Evolutionary conservation across 2,888 invertebrate species (phyloP).

Genomic region (Hypomecis punctinalis): DNA sequence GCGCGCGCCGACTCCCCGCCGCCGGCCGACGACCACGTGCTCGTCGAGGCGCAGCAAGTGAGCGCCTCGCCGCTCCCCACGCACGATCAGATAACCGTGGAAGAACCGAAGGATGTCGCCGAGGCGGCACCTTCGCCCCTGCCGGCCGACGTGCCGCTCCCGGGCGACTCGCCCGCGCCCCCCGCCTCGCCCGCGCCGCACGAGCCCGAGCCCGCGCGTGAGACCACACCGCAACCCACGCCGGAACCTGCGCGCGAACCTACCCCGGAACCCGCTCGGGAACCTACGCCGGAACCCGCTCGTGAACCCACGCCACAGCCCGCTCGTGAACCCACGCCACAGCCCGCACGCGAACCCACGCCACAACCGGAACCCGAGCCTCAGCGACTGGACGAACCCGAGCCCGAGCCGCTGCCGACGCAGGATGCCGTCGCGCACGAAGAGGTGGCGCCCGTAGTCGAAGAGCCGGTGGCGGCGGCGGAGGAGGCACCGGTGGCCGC

Average conservation of each 20-base stretch:
- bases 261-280: not conserved
- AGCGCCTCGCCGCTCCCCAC: slow-evolving; percentile 48
- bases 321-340: not conserved
- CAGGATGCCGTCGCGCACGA: slow-evolving; percentile 51
- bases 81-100: slow-evolving; percentile 18
- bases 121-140: slow-evolving; percentile 19
- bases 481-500: slow-evolving; percentile 33
- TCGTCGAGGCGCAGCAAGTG: slow-evolving; percentile 37
- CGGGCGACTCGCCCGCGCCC: slow-evolving; percentile 32
- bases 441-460: slow-evolving; percentile 51
- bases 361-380: slow-evolving; percentile 1
- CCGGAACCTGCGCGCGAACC: slow-evolving; percentile 43
- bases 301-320: not conserved
- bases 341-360: not conserved
- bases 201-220: slow-evolving; percentile 28
- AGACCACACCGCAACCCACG: slow-evolving; percentile 11
- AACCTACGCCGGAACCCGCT: not conserved
- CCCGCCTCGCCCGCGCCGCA: slow-evolving; percentile 23
- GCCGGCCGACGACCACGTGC: slow-evolving; percentile 34
- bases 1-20: slow-evolving; percentile 49
- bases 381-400: slow-evolving; percentile 32
- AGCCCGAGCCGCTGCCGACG: slow-evolving; percentile 72
- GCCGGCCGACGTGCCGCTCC: slow-evolving; percentile 31
- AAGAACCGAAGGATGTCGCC: slow-evolving; percentile 11
- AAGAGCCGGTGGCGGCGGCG: slow-evolving; percentile 24